phyloP scores from a whole-genome alignment of 2,888 invertebrate species.

The Synanthedon myopaeformis region DNA sequence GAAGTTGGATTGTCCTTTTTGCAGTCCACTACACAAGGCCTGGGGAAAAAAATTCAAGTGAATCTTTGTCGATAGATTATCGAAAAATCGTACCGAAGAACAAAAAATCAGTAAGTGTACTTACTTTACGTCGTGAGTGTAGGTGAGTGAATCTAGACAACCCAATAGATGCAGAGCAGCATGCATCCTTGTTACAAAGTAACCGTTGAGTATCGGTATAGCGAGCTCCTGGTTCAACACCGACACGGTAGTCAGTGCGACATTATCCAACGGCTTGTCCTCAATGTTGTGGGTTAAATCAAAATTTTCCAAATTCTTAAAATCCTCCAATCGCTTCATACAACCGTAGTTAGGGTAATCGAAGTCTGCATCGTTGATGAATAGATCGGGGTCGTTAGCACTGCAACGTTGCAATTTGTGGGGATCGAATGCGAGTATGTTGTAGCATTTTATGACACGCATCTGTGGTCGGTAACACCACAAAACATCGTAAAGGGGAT shows the following conservation, averaged over 20 bases:
- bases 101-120: slow-evolving; percentile 7
- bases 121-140: slow-evolving; percentile 79
- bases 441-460: slow-evolving; percentile 79
- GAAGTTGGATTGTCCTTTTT: slow-evolving; percentile 35
- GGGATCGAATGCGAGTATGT: slow-evolving; percentile 84
- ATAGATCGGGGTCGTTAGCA: slow-evolving; percentile 32
- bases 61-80: no score
- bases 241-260: slow-evolving; percentile 61
- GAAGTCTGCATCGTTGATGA: slow-evolving; percentile 26
- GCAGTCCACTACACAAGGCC: slow-evolving; percentile 36
- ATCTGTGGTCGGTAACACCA: slow-evolving; percentile 88
- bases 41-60: slow-evolving; percentile 8
- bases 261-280: slow-evolving; percentile 30
- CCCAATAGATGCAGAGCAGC: slow-evolving; percentile 91
- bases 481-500: slow-evolving; percentile 92
- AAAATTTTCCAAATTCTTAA: slow-evolving; percentile 44
- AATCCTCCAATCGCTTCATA: slow-evolving; percentile 54
- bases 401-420: slow-evolving; percentile 53
- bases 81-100: no score
- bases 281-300: slow-evolving; percentile 38
- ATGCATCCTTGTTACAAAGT: slow-evolving; percentile 83
- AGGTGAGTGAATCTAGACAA: slow-evolving; percentile 88
- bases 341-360: slow-evolving; percentile 55
- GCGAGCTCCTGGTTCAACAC: slow-evolving; percentile 86
- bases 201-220: slow-evolving; percentile 78